Base-by-base conservation (phyloP, 2,888 invertebrate species). In the Drosophila anomalata region DNA sequence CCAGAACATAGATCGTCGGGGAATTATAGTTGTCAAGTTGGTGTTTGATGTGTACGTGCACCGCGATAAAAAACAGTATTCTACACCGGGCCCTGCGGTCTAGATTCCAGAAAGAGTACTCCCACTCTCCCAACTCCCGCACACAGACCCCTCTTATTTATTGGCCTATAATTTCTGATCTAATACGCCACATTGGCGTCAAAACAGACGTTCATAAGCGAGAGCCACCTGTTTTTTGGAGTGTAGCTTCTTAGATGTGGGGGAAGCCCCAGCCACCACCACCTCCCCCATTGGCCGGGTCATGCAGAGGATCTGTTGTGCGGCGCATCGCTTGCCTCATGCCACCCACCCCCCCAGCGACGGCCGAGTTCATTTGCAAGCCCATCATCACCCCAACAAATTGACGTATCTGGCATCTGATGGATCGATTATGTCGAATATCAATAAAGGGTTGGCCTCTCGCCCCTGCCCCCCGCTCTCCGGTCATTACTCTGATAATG, bases 351-450 rank as follows among this genome's bases (percentile, higher is more conserved):
- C 29, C 8, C 29, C 8, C 29, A 29, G 29, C 72, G 71, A 51
- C 53, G n/a, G 56, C 31, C 29, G 14, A 52, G 42, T 56, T 61
- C 51, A 80, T 82, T 84, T 79, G 74, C 77, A 83, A 79, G 39
- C 53, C 67, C 84, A 76, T 83, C 84, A 81, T 60, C 87, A 76
- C 84, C 77, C 76, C 58, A 76, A 79, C 87, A 77, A 86, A 86
- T 83, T 74, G 81, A 68, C 69, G 70, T 73, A 68, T 73, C 77
- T 70, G 71, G 66, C 78, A 77, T 51, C 60, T 20, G 44, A 42
- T 39, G 76, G 79, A 86, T 86, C 78, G 79, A 88, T 88, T 76
- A 83, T 81, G 77, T 77, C 74, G 68, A 82, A 74, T 75, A 81
- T 72, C 72, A 76, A 82, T 78, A 86, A 88, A 88, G 77, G 83